phyloP scores from a whole-genome alignment of 1,140 invertebrate species.

The Cotesia typhae region DNA sequence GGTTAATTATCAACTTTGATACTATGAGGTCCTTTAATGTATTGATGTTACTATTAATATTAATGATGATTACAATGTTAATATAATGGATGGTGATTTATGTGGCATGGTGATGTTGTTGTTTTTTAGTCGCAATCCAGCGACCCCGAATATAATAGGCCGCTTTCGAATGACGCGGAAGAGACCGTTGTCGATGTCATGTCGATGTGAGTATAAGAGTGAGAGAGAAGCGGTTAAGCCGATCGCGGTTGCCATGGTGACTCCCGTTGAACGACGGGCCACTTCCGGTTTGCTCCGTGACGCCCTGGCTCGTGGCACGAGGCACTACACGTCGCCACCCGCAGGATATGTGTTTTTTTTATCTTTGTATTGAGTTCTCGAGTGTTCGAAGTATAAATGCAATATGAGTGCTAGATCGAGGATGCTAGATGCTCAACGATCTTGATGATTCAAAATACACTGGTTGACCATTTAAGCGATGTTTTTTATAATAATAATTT shows the following conservation, averaged over 20 bases:
- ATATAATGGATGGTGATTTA: too few species aligned
- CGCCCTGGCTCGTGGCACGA: conserved; percentile 33
- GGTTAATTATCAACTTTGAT: too few species aligned
- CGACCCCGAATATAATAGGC: conserved; percentile 50
- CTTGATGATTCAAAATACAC: not conserved
- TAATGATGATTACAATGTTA: too few species aligned
- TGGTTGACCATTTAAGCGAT: too few species aligned
- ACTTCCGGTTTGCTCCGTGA: conserved; percentile 49
- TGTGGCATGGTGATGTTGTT: too few species aligned
- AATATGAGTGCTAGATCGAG: not conserved
- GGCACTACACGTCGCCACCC: conserved; percentile 19
- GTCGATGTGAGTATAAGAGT: not conserved
- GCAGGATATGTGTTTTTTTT: conserved; percentile 27
- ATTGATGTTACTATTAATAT: too few species aligned
- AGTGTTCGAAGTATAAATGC: too few species aligned
- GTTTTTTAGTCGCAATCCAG: too few species aligned
- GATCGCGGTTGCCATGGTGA: conserved; percentile 55
- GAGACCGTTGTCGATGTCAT: conserved; percentile 47
- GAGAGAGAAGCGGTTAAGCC: conserved; percentile 47
- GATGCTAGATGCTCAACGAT: not conserved
- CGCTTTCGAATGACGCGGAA: conserved; percentile 53
- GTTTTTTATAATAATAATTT: too few species aligned
- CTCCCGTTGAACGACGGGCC: conserved; percentile 53
- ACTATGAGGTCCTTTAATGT: too few species aligned
- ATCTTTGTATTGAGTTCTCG: not conserved